Evolutionary conservation across 64 coral and sea anemone genomes (phyloP).

Genomic region (Stichodactyla mertensii): DNA sequence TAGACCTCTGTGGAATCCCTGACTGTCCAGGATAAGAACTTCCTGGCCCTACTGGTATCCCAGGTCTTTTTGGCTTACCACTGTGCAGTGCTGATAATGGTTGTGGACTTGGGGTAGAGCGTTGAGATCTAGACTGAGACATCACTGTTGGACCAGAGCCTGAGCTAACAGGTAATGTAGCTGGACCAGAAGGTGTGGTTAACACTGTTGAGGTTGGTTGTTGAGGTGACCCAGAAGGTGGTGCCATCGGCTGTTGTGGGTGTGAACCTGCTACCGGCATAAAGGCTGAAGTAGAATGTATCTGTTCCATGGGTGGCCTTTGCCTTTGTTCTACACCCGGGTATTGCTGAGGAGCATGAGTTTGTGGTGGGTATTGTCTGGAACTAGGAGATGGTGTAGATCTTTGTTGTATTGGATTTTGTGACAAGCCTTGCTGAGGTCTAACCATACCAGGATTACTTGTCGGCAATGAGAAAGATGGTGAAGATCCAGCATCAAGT

Average conservation of each 20-base stretch:
- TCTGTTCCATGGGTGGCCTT: background rate
- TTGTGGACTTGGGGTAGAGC: slow-evolving; percentile 18
- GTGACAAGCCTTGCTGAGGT: background rate
- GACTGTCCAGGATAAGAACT: slow-evolving; percentile 31
- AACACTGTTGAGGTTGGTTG: background rate
- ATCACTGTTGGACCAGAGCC: background rate
- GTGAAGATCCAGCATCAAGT: background rate
- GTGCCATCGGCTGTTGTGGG: background rate
- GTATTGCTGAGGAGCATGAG: background rate
- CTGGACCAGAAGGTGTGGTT: background rate
- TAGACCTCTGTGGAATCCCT: background rate
- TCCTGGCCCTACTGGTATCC: slow-evolving; percentile 12
- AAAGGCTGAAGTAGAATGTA: slow-evolving; percentile 37
- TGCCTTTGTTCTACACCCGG: background rate
- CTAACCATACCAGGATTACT: background rate
- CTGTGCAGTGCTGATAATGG: slow-evolving; percentile 44
- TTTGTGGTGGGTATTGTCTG: background rate
- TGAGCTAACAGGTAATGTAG: background rate
- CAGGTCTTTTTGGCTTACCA: slow-evolving; percentile 53
- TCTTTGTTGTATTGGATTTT: background rate
- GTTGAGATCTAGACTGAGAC: slow-evolving; percentile 9
- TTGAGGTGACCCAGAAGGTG: slow-evolving; percentile 1
- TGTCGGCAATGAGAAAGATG: background rate
- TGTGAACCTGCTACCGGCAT: slow-evolving; percentile 15
- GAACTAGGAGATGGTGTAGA: background rate